These are phyloP conservation scores for Cotesia glomerata DNA, from an alignment of 1,140 invertebrate genomes.

Conservation along the genomic window DNA sequence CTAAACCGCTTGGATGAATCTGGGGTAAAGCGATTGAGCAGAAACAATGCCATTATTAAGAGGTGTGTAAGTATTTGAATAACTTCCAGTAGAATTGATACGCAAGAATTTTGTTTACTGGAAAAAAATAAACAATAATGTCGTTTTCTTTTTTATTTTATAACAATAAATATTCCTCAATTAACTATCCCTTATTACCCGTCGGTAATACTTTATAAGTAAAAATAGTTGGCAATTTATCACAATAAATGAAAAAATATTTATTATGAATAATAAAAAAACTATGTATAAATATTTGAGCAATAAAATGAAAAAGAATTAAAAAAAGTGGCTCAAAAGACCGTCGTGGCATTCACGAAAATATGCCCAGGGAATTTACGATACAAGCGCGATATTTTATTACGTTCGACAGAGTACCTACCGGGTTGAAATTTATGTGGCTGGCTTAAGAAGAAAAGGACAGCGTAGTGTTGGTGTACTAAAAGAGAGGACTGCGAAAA, in stretches of 20 bases:
- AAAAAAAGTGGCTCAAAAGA: constrained; percentile 21
- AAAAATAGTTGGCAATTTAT: too few relatives aligned
- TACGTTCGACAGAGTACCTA: constrained; percentile 55
- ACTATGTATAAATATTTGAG: background rate
- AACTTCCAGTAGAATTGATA: too few relatives aligned
- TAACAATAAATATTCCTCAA: too few relatives aligned
- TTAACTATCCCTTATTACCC: too few relatives aligned
- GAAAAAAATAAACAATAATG: too few relatives aligned
- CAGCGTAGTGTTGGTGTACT: constrained; percentile 11
- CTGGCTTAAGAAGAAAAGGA: constrained; percentile 35
- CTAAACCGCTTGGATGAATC: background rate
- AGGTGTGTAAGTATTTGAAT: background rate
- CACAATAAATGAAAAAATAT: too few relatives aligned
- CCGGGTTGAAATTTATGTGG: constrained; percentile 55
- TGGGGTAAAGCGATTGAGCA: background rate
- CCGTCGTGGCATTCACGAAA: constrained; percentile 45
- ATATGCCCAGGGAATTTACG: constrained; percentile 55
- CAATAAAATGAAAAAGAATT: constrained; percentile 8
- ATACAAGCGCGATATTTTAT: constrained; percentile 57
- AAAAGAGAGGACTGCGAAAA: constrained; percentile 30
- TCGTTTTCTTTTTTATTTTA: too few relatives aligned
- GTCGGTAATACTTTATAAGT: too few relatives aligned
- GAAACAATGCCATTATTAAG: constrained; percentile 12
- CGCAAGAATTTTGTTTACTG: too few relatives aligned
- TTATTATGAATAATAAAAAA: background rate